Base-by-base conservation (phyloP, 2,888 invertebrate species). In the Amphipyra berbera region DNA sequence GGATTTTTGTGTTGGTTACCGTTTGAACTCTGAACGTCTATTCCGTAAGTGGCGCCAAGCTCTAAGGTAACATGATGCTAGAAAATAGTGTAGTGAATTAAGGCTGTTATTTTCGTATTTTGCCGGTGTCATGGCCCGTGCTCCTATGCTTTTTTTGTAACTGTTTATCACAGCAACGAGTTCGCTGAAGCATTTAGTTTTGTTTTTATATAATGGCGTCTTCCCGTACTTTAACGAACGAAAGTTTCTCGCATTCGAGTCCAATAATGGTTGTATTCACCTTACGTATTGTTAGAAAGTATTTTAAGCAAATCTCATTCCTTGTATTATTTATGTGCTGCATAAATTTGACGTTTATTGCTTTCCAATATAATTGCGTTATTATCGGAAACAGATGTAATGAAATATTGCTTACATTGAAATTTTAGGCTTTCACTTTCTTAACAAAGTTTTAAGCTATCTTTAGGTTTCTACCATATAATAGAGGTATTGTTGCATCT, bases 231-330 rank as follows among this genome's bases (percentile, higher is more conserved):
- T 77, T 79, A 70, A 56, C 74, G 65, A 78, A 81, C 61, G 83
- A 84, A 85, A 87, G 84, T 86, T 84, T 86, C 81, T 84, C 60
- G 73, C 49, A 74, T 71, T 74, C 61, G 55, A 58, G 68, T 77
- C 81, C 72, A 65, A 81, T 86, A 86, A 86, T 83, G 73, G 61
- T 71, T 76, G 78, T 84, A 82, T 82, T 86, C 83, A 61, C 66
- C 80, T 78, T 80, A 81, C 78, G 82, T 86, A 85, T 88, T 88
- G 87, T 89, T 88, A 84, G 85, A 87, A 88, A 88, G 84, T 84
- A 80, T 85, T 87, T 82, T 73, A 73, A 82, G 77, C 72, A 69
- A 82, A 82, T 79, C 72, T 81, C 70, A 63, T 60, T 70, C 60
- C 70, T 66, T 76, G 62, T 69, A 69, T 78, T 80, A 77, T 83